A percentile compares a stretch with the other conserved stretches of the same genome.
Evolutionary conservation across 2,797 vertebrate genomes (phyloP).

Genomic region (Graptemys geographica): DNA sequence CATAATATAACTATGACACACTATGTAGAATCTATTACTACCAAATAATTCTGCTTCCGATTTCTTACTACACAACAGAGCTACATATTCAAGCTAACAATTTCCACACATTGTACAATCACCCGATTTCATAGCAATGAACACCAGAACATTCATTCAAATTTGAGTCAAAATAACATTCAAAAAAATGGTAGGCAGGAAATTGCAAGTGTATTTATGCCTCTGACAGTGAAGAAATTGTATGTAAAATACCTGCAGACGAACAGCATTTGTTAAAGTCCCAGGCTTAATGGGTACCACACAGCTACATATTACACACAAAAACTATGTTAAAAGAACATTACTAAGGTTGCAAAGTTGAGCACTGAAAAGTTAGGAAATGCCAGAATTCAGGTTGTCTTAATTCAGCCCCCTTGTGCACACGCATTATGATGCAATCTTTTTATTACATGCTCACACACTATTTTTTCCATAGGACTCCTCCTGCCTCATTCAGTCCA

Average conservation of each 20-base stretch:
- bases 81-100: not conserved
- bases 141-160: not conserved
- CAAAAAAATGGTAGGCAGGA: not conserved
- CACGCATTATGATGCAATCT: too few species aligned
- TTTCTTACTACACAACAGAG: not conserved
- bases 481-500: too few species aligned
- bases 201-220: not conserved
- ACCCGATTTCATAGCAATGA: not conserved
- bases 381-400: too few species aligned
- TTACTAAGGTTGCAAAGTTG: not conserved
- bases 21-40: not conserved
- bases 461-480: too few species aligned
- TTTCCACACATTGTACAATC: not conserved
- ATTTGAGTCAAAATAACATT: not conserved
- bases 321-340: not conserved
- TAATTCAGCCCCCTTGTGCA: too few species aligned
- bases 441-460: too few species aligned
- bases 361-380: too few species aligned
- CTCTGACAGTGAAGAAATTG: not conserved
- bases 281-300: not conserved
- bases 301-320: not conserved
- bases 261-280: not conserved
- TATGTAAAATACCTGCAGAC: not conserved
- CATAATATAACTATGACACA: not conserved
- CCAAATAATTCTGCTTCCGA: not conserved